A percentile compares a stretch with the other conserved stretches of the same genome.
phyloP scores from a whole-genome alignment of 1,140 invertebrate genomes.

The Anoplophora glabripennis region DNA sequence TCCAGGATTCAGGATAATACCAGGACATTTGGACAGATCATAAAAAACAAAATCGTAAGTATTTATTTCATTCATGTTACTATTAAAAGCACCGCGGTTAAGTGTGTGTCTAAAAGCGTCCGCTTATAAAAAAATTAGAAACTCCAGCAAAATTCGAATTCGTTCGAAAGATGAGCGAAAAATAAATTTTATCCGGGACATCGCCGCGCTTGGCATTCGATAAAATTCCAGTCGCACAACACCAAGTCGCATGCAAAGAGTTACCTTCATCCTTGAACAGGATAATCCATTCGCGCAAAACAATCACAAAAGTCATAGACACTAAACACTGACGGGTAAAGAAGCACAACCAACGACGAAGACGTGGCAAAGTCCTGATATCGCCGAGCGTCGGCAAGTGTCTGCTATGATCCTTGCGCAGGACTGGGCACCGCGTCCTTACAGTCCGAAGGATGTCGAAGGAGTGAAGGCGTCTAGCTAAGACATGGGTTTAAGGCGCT shows the following conservation, averaged over 20 bases:
- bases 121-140: no score
- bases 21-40: no score
- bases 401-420: slow-evolving; percentile 28
- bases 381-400: neutral
- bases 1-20: no score
- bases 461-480: slow-evolving; percentile 46
- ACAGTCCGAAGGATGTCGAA: slow-evolving; percentile 46
- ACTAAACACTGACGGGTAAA: slow-evolving; percentile 5
- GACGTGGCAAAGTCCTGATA: neutral
- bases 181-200: no score
- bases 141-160: no score
- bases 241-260: neutral
- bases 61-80: no score
- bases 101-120: no score
- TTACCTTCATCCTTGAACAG: slow-evolving; percentile 4
- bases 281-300: slow-evolving; percentile 6
- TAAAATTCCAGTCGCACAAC: neutral
- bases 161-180: no score
- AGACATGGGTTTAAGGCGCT: slow-evolving; percentile 49
- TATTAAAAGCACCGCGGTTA: no score
- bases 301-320: slow-evolving; percentile 5
- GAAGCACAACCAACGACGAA: neutral
- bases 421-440: slow-evolving; percentile 40
- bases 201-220: no score
- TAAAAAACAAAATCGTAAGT: no score